Base-by-base conservation (phyloP, 2,888 invertebrate genomes). In the Trichacis sp. region DNA sequence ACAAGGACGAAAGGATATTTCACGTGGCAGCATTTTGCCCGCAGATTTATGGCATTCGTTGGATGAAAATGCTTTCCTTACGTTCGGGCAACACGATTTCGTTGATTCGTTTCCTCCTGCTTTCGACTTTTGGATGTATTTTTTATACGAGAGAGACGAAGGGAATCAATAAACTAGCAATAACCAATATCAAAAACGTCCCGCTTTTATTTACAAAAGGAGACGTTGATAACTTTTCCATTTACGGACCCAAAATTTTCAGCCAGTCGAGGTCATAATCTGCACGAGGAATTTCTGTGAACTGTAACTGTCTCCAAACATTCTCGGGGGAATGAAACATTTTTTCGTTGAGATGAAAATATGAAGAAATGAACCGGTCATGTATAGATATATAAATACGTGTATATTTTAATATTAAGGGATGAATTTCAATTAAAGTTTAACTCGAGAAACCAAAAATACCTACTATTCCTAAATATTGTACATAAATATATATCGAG, bases 271-370 rank as follows among this genome's bases (percentile, higher is more conserved):
- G 12, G 59, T 56, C 49, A 14, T 46, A 64, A 38, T 59, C 51
- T 36, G 59, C 12, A 42, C 49, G 36, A 45, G 29, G 4, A 20
- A 9, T 24, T 54, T 56, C 49, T 30, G 24, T 57, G 53, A 57
- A 57, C 9, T 64, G 48, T 53, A 53, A 57, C 57, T 47, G 49
- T 55, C 11, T 65, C 24, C 29, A n/a, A 48, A 48, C 33, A 33
- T 48, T 33, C 48, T 33, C 29, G 56, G 45, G 12, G 20, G 36
- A 58, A 52, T 33, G 15, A 14, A 46, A 47, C 40, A 24, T 12
- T 57, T 61, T 65, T 65, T 57, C 42, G 38, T 53, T 51, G 38
- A 57, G 56, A 40, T 40, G 24, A 24, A 24, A 5, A 46, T 59
- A 55, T 36, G 55, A 60, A 40, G 40, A 45, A 45, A 48, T 30